phyloP scores from a whole-genome alignment of 23 tunicate genomes.

The Styela clava region DNA sequence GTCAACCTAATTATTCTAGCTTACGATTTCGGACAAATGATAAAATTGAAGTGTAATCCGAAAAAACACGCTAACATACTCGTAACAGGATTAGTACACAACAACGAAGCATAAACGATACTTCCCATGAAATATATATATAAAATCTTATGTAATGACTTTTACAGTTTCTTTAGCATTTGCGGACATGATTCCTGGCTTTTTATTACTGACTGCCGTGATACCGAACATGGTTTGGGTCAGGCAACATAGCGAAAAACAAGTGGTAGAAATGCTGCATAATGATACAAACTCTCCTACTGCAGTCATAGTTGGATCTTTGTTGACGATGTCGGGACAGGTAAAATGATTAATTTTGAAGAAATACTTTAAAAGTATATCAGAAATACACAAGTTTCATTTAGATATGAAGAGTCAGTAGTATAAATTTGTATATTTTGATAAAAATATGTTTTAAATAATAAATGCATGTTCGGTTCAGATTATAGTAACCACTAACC shows the following conservation, averaged over 20 bases:
- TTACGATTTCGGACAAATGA: no score
- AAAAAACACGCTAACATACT: no score
- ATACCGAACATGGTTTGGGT: slow-evolving; percentile 19
- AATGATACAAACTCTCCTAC: background rate
- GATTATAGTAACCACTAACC: no score
- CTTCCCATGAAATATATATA: no score
- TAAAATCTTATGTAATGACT: no score
- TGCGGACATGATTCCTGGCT: slow-evolving; percentile 14
- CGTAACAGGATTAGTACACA: no score
- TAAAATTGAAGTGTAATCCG: no score
- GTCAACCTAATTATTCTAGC: no score
- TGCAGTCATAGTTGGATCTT: slow-evolving; percentile 17
- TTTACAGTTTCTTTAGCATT: slow-evolving; percentile 13
- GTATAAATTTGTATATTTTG: background rate
- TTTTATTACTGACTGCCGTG: background rate
- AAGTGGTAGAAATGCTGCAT: background rate
- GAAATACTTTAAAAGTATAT: background rate
- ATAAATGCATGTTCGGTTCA: no score
- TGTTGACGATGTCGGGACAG: slow-evolving; percentile 15
- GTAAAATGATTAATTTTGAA: background rate
- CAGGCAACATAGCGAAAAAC: background rate
- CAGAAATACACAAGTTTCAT: background rate
- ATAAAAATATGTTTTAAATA: no score
- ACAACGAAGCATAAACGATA: no score
- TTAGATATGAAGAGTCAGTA: no score